Percentiles rank a stretch among this genome's conserved stretches.
Evolutionary conservation across 2,797 vertebrate genomes (phyloP).

Genomic region (Hippoglossus hippoglossus): DNA sequence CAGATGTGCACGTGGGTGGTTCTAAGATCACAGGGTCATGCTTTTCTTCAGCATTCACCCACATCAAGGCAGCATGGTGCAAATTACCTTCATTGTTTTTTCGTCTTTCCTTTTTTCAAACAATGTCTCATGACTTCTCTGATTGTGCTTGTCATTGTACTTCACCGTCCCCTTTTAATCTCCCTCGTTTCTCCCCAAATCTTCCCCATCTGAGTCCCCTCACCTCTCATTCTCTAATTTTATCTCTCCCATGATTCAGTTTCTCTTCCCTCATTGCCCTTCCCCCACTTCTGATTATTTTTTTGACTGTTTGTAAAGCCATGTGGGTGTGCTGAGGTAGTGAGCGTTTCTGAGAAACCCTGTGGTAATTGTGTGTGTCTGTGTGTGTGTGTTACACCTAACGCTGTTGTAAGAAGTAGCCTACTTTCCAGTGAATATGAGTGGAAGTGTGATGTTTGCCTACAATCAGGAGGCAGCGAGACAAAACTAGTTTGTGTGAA

Average conservation of each 20-base stretch:
- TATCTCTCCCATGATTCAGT: constrained; percentile 15
- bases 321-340: constrained; percentile 66
- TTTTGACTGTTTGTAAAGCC: constrained; percentile 64
- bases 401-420: constrained; percentile 68
- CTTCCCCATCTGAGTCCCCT: constrained; percentile 39
- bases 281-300: constrained; percentile 27
- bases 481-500: constrained; percentile 12
- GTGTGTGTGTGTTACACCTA: constrained; percentile 7
- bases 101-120: constrained; percentile 9
- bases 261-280: constrained; percentile 18
- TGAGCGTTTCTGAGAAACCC: constrained; percentile 76
- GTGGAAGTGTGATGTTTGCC: constrained; percentile 45
- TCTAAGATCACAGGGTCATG: constrained; percentile 55
- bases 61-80: constrained; percentile 50
- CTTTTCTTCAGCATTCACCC: constrained; percentile 61
- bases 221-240: background rate
- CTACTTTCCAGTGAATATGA: constrained; percentile 72
- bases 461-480: constrained; percentile 49
- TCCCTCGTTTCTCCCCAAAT: constrained; percentile 17
- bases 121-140: background rate
- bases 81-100: constrained; percentile 24
- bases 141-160: too few relatives aligned
- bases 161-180: constrained; percentile 8
- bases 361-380: constrained; percentile 59
- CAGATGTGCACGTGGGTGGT: constrained; percentile 50